Evolutionary conservation across 2,797 vertebrate genomes (phyloP), one percentile per base, ranked within the genome.

Genomic region (Poeciliopsis presidionis): DNA sequence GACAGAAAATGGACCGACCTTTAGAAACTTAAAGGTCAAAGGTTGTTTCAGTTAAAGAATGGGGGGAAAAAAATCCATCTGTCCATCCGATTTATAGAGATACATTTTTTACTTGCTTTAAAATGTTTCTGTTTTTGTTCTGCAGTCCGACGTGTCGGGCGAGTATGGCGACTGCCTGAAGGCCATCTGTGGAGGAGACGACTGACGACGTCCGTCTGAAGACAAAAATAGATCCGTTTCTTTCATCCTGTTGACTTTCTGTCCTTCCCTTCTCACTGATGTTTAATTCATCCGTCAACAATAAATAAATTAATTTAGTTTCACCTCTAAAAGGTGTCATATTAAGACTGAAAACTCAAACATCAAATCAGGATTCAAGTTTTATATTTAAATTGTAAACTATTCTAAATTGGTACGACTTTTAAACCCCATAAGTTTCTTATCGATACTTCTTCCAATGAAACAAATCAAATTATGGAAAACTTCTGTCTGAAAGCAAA

Each of bases 161-260:
- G 5, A 39, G 18, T 73, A 39, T 0, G 47, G 86, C 0, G 86
- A 90, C 2, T 87, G 89, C 33, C 25, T 91, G 84, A 81, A 70
- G 88, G 75, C 91, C 41, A 88, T 95, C 81, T 94, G 92, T 74
- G 92, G 92, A 87, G 90, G 89, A 81, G 90, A 91, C 2, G 91
- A 93, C 81, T 92, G 73, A n/a, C 30, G 7, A 36, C 0, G 7
- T 77, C 55, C 11, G 20, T 78, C 75, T 36, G 61, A 45, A 57
- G 79, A n/a, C 47, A 0, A 36, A 65, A 72, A 57, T 53, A 79
- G n/a, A 6, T 2, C 47, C 0, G 30, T 77, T 74, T 71, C 43
- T 8, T 4, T 4, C 16, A 55, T 59, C 28, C 28, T 46, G 12
- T 41, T 12, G 30, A 13, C 59, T 30, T 61, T 33, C 59, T 61